Percentiles rank a stretch among this genome's conserved stretches.
Evolutionary conservation across 2,888 invertebrate species (phyloP).

Genomic region (Apotomis betuletana): DNA sequence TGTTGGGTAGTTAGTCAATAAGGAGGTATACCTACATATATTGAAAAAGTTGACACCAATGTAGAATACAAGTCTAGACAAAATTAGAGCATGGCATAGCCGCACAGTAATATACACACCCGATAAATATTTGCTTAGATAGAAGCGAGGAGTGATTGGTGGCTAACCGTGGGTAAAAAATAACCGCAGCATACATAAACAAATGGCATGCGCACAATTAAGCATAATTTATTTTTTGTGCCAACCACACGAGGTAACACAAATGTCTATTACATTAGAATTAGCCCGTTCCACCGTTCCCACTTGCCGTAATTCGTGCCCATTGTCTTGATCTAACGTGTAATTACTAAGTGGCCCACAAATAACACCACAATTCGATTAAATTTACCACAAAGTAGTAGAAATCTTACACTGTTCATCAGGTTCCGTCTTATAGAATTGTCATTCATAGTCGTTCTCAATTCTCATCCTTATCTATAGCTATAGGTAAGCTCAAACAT

Average conservation of each 20-base stretch:
- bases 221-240: slow-evolving; percentile 24
- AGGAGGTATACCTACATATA: too few species aligned
- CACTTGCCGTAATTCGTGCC: slow-evolving; percentile 25
- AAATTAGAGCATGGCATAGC: too few species aligned
- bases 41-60: too few species aligned
- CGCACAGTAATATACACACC: background rate
- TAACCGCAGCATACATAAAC: slow-evolving; percentile 7
- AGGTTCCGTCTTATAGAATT: slow-evolving; percentile 13
- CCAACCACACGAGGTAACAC: slow-evolving; percentile 1
- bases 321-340: slow-evolving; percentile 26
- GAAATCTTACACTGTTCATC: background rate
- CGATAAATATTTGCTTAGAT: background rate
- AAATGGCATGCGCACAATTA: slow-evolving; percentile 22
- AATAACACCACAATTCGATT: slow-evolving; percentile 18
- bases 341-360: slow-evolving; percentile 17
- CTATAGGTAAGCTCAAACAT: background rate
- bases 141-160: background rate
- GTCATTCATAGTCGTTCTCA: slow-evolving; percentile 6
- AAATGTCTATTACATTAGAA: slow-evolving; percentile 29
- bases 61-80: too few species aligned
- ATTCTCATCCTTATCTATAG: background rate
- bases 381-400: slow-evolving; percentile 12
- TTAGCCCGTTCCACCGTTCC: slow-evolving; percentile 12
- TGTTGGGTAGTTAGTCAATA: too few species aligned
- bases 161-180: background rate